These are phyloP conservation scores for Gisinianus flammeolus DNA, from an alignment of 2,888 invertebrate genomes.

Conservation along the genomic window DNA sequence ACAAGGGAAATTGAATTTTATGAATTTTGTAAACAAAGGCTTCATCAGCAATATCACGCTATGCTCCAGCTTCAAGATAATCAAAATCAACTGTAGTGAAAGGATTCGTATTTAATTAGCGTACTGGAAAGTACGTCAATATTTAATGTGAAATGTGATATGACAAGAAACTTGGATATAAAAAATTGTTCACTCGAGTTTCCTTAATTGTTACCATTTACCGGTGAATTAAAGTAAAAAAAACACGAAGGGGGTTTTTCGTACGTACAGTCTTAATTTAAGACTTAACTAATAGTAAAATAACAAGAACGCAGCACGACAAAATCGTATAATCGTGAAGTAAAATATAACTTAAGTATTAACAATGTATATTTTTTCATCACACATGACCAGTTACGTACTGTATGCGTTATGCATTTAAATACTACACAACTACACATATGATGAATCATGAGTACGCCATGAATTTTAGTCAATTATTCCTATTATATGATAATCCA, in stretches of 20 bases:
- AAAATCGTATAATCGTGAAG: too few relatives aligned
- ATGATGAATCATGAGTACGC: neutral
- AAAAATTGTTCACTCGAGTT: neutral
- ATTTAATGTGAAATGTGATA: neutral
- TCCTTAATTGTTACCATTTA: neutral
- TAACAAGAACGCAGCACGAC: too few relatives aligned
- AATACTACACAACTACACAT: neutral
- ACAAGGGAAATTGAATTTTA: constrained; percentile 90
- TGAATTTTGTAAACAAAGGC: constrained; percentile 83
- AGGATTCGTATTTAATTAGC: neutral
- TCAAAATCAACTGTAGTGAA: neutral
- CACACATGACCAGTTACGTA: too few relatives aligned
- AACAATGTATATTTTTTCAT: too few relatives aligned
- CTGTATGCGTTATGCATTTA: neutral
- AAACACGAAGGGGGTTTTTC: too few relatives aligned
- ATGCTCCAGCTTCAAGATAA: constrained; percentile 1
- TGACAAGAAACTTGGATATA: neutral
- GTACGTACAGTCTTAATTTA: too few relatives aligned
- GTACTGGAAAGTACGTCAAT: neutral
- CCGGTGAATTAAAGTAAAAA: too few relatives aligned
- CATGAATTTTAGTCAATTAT: neutral
- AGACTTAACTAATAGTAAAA: too few relatives aligned
- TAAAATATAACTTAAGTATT: too few relatives aligned
- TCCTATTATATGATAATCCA: too few relatives aligned
- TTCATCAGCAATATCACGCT: constrained; percentile 80